Percentiles rank a stretch among this genome's conserved stretches.
Evolutionary conservation across 2,888 invertebrate genomes (phyloP).

Genomic region (Hedychridium roseum): DNA sequence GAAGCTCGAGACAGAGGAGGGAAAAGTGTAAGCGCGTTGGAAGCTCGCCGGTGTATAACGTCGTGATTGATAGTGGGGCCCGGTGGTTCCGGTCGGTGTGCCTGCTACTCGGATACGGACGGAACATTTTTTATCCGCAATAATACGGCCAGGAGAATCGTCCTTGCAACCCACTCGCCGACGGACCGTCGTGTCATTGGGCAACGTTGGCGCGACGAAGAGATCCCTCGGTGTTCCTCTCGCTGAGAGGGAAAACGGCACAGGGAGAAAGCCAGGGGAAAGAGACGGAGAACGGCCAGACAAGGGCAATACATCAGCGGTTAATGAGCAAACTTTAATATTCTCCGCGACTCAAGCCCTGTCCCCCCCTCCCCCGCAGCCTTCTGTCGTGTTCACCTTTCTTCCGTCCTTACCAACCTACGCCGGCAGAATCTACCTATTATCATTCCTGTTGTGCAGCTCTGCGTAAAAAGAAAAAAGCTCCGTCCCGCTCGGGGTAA

Average conservation of each 20-base stretch:
- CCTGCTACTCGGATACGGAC: neutral
- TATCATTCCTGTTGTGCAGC: neutral
- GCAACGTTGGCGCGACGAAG: too few species aligned
- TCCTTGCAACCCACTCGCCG: too few species aligned
- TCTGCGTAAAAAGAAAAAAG: too few species aligned
- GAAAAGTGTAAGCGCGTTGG: slow-evolving; percentile 5
- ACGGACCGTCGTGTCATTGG: too few species aligned
- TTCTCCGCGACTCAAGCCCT: slow-evolving; percentile 40
- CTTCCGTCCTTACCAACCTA: too few species aligned
- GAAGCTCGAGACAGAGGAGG: neutral
- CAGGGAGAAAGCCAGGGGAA: slow-evolving; percentile 9
- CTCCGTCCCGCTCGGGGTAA: too few species aligned
- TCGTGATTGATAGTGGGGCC: slow-evolving; percentile 20
- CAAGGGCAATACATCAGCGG: slow-evolving; percentile 49
- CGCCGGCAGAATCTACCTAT: slow-evolving; percentile 28
- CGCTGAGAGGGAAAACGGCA: slow-evolving; percentile 14
- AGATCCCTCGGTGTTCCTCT: too few species aligned
- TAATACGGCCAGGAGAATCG: too few species aligned
- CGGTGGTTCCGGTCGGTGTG: neutral
- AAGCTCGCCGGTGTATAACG: slow-evolving; percentile 10
- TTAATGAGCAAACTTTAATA: slow-evolving; percentile 56
- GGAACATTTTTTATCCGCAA: slow-evolving; percentile 25
- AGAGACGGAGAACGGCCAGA: slow-evolving; percentile 15
- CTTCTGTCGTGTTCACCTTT: too few species aligned
- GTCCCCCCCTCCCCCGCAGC: slow-evolving; percentile 12